Evolutionary conservation across 2,888 invertebrate genomes (phyloP), one percentile per base, ranked within the genome.

Genomic region (Trichogramma dendrolimi): DNA sequence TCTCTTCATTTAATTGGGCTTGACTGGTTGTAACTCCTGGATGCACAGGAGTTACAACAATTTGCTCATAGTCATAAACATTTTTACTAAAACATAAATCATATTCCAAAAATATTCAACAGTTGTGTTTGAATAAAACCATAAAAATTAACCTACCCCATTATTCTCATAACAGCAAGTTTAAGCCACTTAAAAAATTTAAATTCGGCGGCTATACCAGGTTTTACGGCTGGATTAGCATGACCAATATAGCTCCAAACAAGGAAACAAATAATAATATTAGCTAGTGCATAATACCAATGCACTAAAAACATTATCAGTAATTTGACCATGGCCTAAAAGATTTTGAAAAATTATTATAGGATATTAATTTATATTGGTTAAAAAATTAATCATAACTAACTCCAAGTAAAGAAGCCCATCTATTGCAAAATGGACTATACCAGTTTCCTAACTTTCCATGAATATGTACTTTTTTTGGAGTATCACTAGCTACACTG

Each of bases 401-500:
- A 81, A 96, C 96, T 72, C 96, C 96, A 70, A 90, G 80, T 4
- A 97, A 81, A 2, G 96, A 94, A 53, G 96, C 86, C 95, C 96
- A 97, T 72, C 96, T 84, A 78, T 96, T 97, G 80, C 95, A 96
- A 69, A 95, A 87, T 70, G 88, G 86, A 1, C 95, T 94, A 80
- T 96, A 97, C 95, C 96, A 96, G 75, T 94, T 94, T 72, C 92
- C 89, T 70, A 93, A 89, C 82, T 96, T 95, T 6, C 91, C 90
- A 77, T 92, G 91, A 68, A 94, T 90, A 70, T 87, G 87, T 47
- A 83, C 81, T 69, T 87, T 85, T 70, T 84, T 82, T 6, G 84
- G 81, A 4, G 70, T 61, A 46, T 63, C 68, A 61, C 71, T 72
- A 4, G 65, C 70, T 42, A 69, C 69, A 57, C 72, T 74, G 14